Percentiles rank a stretch among this genome's conserved stretches.
These are phyloP conservation scores for Ranitomeya variabilis DNA, from an alignment of 2,113 vertebrate species.

Conservation along the genomic window DNA sequence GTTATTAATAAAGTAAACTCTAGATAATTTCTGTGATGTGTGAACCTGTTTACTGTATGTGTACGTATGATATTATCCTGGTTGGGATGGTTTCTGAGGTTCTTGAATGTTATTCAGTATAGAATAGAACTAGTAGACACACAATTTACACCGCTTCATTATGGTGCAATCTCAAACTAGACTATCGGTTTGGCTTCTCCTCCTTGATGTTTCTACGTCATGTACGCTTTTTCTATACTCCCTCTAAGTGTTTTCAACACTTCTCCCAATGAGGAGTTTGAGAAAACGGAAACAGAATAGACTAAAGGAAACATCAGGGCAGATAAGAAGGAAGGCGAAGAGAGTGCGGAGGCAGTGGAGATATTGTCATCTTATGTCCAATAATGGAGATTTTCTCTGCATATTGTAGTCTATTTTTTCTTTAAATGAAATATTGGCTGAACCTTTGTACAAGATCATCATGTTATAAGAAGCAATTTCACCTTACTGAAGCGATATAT, in stretches of 20 bases:
- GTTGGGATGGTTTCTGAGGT: background rate
- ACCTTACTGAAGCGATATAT: background rate
- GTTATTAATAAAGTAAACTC: too few species aligned
- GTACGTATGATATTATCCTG: too few species aligned
- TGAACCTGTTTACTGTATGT: too few species aligned
- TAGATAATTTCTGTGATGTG: too few species aligned
- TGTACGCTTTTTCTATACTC: slow-evolving; percentile 20
- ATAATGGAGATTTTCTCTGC: background rate
- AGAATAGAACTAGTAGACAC: background rate
- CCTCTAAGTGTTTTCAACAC: slow-evolving; percentile 30
- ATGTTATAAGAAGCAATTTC: slow-evolving; percentile 6
- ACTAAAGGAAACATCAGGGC: slow-evolving; percentile 7
- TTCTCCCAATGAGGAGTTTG: background rate
- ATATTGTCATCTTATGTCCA: background rate
- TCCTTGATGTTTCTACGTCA: background rate
- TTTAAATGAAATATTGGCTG: background rate
- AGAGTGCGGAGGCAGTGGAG: background rate
- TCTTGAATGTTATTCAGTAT: background rate
- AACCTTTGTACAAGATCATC: background rate
- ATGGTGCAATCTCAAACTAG: background rate
- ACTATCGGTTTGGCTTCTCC: background rate
- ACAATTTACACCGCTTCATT: background rate
- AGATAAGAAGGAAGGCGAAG: slow-evolving; percentile 10
- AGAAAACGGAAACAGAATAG: slow-evolving; percentile 14
- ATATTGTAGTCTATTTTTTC: background rate